A percentile compares a stretch with the other conserved stretches of the same genome.
These are phyloP conservation scores for Corynorhinus townsendii DNA, from an alignment of 2,113 vertebrate genomes.

Conservation along the genomic window DNA sequence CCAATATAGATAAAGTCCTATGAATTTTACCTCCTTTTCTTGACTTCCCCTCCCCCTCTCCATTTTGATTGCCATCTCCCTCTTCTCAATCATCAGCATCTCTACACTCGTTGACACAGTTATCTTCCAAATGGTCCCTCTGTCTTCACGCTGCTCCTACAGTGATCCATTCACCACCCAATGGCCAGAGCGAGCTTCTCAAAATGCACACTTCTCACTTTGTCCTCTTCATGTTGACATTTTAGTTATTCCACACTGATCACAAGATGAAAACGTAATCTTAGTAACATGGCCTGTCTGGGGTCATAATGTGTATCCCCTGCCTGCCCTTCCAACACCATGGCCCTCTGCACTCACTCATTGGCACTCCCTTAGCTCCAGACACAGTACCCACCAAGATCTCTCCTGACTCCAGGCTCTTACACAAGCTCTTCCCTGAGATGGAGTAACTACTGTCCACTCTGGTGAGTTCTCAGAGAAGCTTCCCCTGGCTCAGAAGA, in stretches of 20 bases:
- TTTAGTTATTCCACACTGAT: background rate
- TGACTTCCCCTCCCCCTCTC: background rate
- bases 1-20: background rate
- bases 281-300: background rate
- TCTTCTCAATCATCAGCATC: accelerated
- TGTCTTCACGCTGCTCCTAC: background rate
- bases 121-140: background rate
- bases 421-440: background rate
- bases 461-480: background rate
- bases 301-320: accelerated
- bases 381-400: accelerated
- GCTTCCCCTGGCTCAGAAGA: accelerated
- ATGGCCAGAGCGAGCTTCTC: background rate
- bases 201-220: background rate
- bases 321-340: accelerated
- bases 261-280: background rate
- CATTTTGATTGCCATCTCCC: too few species aligned
- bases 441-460: background rate
- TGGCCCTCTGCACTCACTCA: accelerated
- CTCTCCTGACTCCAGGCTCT: background rate
- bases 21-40: background rate
- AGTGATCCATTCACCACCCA: background rate
- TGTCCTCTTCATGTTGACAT: background rate
- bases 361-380: background rate
- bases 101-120: background rate